A percentile compares a stretch with the other conserved stretches of the same genome.
Conservation (phyloP, 2,797 vertebrate species). For the Serranus cabrilla region DNA sequence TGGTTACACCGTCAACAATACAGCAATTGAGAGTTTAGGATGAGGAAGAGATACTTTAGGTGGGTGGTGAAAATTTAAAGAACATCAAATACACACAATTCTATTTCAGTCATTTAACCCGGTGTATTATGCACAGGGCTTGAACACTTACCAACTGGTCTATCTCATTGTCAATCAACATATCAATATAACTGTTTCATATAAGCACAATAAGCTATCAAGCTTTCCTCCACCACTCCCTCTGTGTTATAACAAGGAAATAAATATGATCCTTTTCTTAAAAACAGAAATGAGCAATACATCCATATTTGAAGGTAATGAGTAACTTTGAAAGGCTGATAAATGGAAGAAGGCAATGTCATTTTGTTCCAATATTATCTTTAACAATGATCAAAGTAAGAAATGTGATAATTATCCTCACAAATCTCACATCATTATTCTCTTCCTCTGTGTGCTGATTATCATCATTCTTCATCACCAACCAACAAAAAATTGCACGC, state of each 20-base stretch:
- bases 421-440: not conserved
- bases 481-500: not conserved
- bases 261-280: not conserved
- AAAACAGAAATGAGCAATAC: not conserved
- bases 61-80: constrained; percentile 9
- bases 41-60: not conserved
- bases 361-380: constrained; percentile 4
- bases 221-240: not conserved
- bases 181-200: not conserved
- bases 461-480: constrained; percentile 6
- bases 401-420: not conserved
- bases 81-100: no score
- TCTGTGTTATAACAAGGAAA: no score
- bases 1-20: constrained; percentile 1
- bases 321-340: not conserved
- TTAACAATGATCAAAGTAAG: not conserved
- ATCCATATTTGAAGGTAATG: not conserved
- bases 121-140: not conserved
- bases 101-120: not conserved
- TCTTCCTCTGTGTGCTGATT: constrained; percentile 6
- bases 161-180: not conserved
- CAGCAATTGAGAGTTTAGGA: constrained; percentile 18
- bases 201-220: not conserved
- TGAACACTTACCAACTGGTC: not conserved
- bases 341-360: not conserved